A percentile compares a stretch with the other conserved stretches of the same genome.
Conservation (phyloP, 2,797 vertebrate species). For the Antrozous pallidus region DNA sequence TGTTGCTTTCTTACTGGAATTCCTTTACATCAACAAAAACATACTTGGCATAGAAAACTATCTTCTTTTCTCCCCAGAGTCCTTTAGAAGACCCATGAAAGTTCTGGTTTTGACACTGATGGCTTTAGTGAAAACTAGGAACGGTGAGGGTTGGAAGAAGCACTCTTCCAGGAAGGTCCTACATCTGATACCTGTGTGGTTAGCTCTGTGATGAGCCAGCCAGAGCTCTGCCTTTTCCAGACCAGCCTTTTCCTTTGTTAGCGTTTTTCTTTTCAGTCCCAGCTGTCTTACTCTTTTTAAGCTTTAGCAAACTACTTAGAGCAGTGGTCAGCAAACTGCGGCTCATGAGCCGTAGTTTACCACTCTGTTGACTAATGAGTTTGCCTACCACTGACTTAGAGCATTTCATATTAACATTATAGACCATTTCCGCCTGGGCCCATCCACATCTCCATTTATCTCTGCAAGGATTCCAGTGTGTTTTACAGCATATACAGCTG, state of each 20-base stretch:
- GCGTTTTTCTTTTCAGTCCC: background rate
- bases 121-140: background rate
- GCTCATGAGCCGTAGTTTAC: no score
- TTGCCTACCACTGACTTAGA: background rate
- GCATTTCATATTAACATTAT: constrained; percentile 18
- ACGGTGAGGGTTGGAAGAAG: background rate
- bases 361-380: no score
- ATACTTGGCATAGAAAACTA: background rate
- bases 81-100: background rate
- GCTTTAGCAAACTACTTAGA: background rate
- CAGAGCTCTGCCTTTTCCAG: background rate
- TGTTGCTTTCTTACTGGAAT: background rate
- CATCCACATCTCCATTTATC: background rate
- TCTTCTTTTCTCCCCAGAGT: background rate
- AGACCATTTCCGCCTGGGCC: background rate
- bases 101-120: background rate
- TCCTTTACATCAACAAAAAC: background rate
- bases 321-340: no score
- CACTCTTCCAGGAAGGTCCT: background rate
- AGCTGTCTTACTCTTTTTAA: constrained; percentile 7
- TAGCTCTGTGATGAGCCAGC: background rate
- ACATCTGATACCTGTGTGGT: background rate
- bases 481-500: background rate
- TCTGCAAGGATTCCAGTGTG: background rate
- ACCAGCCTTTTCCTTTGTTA: background rate